phyloP scores from a whole-genome alignment of 2,113 vertebrate species.

The Pithys albifrons region DNA sequence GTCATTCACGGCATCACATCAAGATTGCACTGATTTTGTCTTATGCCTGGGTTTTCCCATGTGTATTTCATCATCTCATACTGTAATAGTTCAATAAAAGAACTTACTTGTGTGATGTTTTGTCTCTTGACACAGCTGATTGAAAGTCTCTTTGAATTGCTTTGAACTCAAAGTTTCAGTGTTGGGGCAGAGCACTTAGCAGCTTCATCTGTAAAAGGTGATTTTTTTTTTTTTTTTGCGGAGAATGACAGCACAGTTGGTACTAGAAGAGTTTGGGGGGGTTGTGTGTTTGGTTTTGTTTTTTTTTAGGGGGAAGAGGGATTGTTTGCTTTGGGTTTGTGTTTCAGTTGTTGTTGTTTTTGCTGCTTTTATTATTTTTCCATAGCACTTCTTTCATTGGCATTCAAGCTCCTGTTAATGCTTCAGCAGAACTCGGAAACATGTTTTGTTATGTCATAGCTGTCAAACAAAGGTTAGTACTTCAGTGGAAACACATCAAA shows the following conservation, averaged over 20 bases:
- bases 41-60: not conserved
- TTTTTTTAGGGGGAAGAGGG: not conserved
- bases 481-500: not conserved
- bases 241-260: not conserved
- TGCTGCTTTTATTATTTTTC: not conserved
- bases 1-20: too few species aligned
- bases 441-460: not conserved
- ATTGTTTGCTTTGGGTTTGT: not conserved
- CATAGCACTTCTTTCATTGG: not conserved
- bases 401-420: not conserved
- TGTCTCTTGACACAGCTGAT: not conserved
- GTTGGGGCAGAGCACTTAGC: not conserved
- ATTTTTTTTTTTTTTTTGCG: not conserved
- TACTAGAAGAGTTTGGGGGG: not conserved
- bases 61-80: not conserved
- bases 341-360: not conserved
- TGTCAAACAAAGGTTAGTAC: not conserved
- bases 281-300: not conserved
- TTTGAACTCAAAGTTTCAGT: not conserved
- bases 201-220: not conserved
- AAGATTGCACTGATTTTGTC: not conserved
- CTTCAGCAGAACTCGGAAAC: not conserved
- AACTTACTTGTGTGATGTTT: not conserved
- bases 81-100: not conserved
- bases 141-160: not conserved